Evolutionary conservation across 2,888 invertebrate genomes (phyloP).

Genomic region (Machimus atricapillus): DNA sequence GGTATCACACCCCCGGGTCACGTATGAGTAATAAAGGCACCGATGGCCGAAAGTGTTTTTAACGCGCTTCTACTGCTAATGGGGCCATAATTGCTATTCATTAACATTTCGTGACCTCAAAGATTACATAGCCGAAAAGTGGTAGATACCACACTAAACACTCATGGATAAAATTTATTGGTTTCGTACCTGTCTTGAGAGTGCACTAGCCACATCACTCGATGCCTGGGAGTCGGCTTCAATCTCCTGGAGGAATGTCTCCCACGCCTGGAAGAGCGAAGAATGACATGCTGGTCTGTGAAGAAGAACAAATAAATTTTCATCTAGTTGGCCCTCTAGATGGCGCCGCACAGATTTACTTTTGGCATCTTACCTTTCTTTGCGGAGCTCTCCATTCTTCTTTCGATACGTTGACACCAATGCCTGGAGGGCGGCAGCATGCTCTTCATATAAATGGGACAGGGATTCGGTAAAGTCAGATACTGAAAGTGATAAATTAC

Average conservation of each 20-base stretch:
- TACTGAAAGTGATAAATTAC: slow-evolving; percentile 67
- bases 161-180: neutral
- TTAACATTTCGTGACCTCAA: slow-evolving; percentile 2
- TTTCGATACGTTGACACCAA: slow-evolving; percentile 87
- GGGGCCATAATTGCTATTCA: neutral
- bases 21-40: neutral
- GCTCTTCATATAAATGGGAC: slow-evolving; percentile 87
- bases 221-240: slow-evolving; percentile 88
- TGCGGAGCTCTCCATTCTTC: slow-evolving; percentile 82
- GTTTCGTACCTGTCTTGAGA: slow-evolving; percentile 70
- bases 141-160: neutral
- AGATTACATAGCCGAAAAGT: neutral
- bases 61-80: neutral
- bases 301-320: slow-evolving; percentile 38
- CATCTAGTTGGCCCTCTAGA: neutral
- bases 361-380: slow-evolving; percentile 74
- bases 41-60: neutral
- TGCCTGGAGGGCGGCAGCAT: slow-evolving; percentile 84
- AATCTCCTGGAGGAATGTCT: slow-evolving; percentile 86
- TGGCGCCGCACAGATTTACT: neutral
- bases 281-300: slow-evolving; percentile 78
- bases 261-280: slow-evolving; percentile 89
- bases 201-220: slow-evolving; percentile 81
- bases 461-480: slow-evolving; percentile 91
- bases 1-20: neutral